These are phyloP conservation scores for Ceratina australensis DNA, from an alignment of 1,140 invertebrate species.

Conservation along the genomic window DNA sequence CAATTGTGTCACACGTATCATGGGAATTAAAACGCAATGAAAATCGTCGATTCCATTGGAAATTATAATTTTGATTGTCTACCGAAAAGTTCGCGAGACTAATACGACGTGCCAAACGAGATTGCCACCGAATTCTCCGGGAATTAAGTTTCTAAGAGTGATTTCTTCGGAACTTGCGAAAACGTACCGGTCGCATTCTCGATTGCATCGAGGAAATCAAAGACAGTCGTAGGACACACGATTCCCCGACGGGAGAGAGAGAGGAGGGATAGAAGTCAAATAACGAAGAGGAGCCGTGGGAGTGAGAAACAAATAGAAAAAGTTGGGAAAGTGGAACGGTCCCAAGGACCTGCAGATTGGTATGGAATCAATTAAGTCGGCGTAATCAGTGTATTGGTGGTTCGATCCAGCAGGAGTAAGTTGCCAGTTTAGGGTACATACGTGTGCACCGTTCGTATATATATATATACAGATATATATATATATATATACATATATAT, in stretches of 20 bases:
- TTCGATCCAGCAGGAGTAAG: constrained; percentile 39
- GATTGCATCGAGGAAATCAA: constrained; percentile 37
- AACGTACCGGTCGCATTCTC: neutral
- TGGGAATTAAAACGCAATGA: too few relatives aligned
- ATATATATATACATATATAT: constrained; percentile 7
- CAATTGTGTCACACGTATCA: neutral
- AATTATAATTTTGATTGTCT: too few relatives aligned
- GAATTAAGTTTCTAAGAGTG: neutral
- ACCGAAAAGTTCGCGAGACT: too few relatives aligned
- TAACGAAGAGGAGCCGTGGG: neutral
- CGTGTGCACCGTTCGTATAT: neutral
- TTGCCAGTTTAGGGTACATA: constrained; percentile 27
- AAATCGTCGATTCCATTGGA: too few relatives aligned
- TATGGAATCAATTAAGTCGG: constrained; percentile 58
- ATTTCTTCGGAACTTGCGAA: constrained; percentile 10
- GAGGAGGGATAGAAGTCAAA: neutral
- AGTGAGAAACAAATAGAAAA: constrained; percentile 37
- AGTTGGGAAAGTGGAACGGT: constrained; percentile 40
- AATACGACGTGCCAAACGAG: too few relatives aligned
- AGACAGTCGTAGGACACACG: neutral
- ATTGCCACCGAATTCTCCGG: neutral
- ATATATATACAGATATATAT: neutral
- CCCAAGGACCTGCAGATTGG: constrained; percentile 45
- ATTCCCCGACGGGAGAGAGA: neutral
- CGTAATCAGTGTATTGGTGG: constrained; percentile 53